Base-by-base conservation (phyloP, 2,113 vertebrate genomes). In the Cyanoramphus novaezelandiae region DNA sequence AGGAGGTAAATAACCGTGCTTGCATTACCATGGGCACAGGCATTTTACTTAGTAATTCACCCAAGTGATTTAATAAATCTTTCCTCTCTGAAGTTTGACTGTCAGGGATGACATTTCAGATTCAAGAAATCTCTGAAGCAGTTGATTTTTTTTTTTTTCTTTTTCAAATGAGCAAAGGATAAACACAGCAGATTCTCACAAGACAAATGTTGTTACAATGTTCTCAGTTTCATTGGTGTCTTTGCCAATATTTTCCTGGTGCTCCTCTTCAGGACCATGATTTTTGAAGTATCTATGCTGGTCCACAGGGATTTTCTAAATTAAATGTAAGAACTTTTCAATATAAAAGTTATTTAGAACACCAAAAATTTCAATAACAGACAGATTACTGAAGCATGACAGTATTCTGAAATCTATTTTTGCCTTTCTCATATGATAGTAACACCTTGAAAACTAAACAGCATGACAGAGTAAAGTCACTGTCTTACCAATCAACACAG, bases 371-470 rank as follows among this genome's bases (percentile, higher is more conserved):
- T 49, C 49, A 88, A 74, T 33, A 83, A 23, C 31, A 92, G 16
- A 21, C 6, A 41, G n/a, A 49, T 60, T 76, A 84, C 69, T 82
- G 67, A 64, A 84, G 28, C 23, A 37, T 49, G 52, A 52, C 18
- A 29, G 15, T 67, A 53, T 39, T 17, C 75, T 53, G 37, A 85
- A 95, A 69, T 65, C 59, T 86, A 15, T 41, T 86, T 94, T 86
- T 95, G 55, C 37, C 33, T 94, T 95, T 90, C 33, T 37, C 46
- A 35, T 69, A 31, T 29, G 67, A 52, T 93, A 91, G 90, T 91
- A 96, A 93, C 78, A 93, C 63, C 82, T 87, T 91, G 87, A 92
- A 89, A 47, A 49, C 29, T 82, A 46, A 93, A 60, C 67, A 90
- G 53, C 31, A n/a, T 47, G 93, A 77, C 43, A 92, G 50, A 94